phyloP scores from a whole-genome alignment of 2,113 vertebrate species.

The Hippocampus mohnikei region DNA sequence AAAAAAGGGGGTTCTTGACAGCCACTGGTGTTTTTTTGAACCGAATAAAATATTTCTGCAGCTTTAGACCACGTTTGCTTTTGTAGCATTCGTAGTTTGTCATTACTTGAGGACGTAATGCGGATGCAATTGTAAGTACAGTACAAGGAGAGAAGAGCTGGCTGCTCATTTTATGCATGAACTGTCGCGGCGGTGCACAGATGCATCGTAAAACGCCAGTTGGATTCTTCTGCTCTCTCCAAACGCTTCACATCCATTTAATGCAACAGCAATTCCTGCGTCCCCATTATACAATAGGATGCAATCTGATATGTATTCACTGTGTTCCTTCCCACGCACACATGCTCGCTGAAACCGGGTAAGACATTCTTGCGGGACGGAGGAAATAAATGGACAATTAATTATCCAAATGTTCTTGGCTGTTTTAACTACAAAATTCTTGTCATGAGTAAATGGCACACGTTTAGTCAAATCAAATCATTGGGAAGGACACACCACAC shows the following conservation, averaged over 20 bases:
- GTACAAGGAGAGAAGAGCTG: neutral
- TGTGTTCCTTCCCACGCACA: conserved; percentile 16
- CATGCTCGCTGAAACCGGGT: conserved; percentile 10
- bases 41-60: neutral
- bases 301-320: conserved; percentile 26
- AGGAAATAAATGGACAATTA: conserved; percentile 28
- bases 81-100: neutral
- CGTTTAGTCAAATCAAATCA: conserved; percentile 1
- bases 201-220: conserved; percentile 5
- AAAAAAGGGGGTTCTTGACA: neutral
- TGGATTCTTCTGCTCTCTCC: conserved; percentile 10
- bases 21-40: neutral
- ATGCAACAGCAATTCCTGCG: conserved; percentile 1
- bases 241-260: neutral
- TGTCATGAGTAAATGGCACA: neutral
- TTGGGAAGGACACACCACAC: conserved; percentile 1
- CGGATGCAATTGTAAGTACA: neutral
- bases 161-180: neutral
- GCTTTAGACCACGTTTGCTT: neutral
- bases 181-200: neutral
- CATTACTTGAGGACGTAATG: neutral
- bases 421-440: conserved; percentile 28
- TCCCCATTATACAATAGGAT: conserved; percentile 6
- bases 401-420: conserved; percentile 22
- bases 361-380: conserved; percentile 18